Conservation (phyloP, 1,140 invertebrate genomes). For the Cydia pomonella region DNA sequence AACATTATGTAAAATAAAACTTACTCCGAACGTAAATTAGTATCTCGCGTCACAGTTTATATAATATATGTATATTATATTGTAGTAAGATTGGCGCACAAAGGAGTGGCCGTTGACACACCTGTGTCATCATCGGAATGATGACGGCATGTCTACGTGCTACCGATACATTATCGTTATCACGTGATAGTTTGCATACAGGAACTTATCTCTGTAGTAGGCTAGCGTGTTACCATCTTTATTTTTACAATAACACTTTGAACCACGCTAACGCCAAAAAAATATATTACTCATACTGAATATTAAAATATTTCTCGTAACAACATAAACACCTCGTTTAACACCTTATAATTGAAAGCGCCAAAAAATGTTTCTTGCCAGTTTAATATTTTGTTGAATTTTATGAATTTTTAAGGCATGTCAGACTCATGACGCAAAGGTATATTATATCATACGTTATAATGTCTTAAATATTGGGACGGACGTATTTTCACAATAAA, state of each 20-base stretch:
- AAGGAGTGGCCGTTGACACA: constrained; percentile 27
- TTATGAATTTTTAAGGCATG: neutral
- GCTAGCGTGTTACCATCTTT: neutral
- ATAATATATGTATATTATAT: neutral
- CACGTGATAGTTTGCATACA: constrained; percentile 17
- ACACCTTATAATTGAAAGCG: too few relatives aligned
- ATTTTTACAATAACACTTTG: neutral
- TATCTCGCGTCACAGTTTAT: constrained; percentile 14
- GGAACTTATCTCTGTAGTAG: neutral
- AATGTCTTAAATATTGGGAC: neutral
- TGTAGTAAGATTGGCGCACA: neutral
- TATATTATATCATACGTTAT: neutral
- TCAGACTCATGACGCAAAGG: neutral
- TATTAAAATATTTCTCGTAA: too few relatives aligned
- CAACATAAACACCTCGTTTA: too few relatives aligned
- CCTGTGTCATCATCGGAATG: constrained; percentile 37
- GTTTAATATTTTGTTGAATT: neutral
- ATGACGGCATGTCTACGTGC: neutral
- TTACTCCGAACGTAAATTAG: constrained; percentile 37
- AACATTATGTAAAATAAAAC: constrained; percentile 28
- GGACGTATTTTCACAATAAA: neutral
- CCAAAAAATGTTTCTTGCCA: too few relatives aligned
- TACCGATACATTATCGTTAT: constrained; percentile 24
- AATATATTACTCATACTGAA: too few relatives aligned
- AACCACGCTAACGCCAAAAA: too few relatives aligned